phyloP scores from a whole-genome alignment of 2,888 invertebrate genomes.

The Drosophila ustulata region DNA sequence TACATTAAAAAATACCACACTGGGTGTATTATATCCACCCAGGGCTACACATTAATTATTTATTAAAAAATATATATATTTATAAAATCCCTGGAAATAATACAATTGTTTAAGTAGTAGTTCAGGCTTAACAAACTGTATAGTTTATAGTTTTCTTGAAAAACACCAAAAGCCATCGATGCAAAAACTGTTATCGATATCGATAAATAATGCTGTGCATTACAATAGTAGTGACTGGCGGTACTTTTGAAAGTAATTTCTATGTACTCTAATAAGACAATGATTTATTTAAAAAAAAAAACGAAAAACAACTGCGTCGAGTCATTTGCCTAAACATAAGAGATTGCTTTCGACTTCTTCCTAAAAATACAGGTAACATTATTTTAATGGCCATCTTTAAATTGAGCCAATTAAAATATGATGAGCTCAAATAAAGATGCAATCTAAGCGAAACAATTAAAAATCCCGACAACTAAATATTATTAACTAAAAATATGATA shows the following conservation, averaged over 20 bases:
- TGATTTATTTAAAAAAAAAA: background rate
- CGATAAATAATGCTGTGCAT: constrained; percentile 40
- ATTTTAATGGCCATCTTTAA: background rate
- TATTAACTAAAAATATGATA: background rate
- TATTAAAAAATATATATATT: no score
- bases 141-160: no score
- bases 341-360: background rate
- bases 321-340: background rate
- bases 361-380: background rate
- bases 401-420: background rate
- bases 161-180: constrained; percentile 28
- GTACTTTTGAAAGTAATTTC: constrained; percentile 5
- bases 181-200: constrained; percentile 39
- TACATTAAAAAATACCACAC: no score
- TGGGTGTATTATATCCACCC: background rate
- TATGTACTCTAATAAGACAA: background rate
- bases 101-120: no score
- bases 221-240: background rate
- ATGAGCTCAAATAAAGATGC: background rate
- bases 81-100: no score
- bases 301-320: background rate
- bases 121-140: no score
- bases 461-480: background rate
- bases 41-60: background rate
- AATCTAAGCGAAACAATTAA: background rate